These are phyloP conservation scores for Cossypha niveicapilla DNA, from an alignment of 2,797 vertebrate genomes.

Conservation along the genomic window DNA sequence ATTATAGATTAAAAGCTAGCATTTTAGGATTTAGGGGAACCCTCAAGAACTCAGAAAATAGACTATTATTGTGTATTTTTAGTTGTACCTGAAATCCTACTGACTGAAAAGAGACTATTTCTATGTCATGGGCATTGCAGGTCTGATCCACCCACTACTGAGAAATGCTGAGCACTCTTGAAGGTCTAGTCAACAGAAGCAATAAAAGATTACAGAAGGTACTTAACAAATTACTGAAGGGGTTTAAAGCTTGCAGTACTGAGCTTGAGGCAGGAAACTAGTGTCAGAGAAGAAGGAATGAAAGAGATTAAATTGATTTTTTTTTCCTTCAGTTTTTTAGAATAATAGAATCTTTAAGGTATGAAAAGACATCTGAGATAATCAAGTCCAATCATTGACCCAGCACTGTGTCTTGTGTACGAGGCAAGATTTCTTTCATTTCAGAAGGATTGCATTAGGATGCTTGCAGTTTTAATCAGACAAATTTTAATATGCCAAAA, in stretches of 20 bases:
- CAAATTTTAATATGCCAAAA: background rate
- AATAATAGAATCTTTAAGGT: background rate
- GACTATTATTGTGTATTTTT: background rate
- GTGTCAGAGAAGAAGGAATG: background rate
- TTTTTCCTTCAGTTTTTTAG: background rate
- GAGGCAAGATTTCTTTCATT: background rate
- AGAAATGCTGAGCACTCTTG: background rate
- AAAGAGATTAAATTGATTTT: background rate
- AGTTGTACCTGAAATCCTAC: background rate
- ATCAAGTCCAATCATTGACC: background rate
- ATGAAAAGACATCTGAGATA: background rate
- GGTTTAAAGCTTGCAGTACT: background rate
- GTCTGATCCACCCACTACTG: rapidly evolving
- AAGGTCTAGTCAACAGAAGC: background rate
- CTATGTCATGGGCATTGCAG: background rate
- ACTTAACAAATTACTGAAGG: background rate
- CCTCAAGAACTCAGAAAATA: background rate
- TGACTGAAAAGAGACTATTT: background rate
- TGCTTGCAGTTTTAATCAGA: background rate
- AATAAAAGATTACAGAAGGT: background rate
- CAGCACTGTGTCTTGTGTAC: no score
- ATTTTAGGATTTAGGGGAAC: background rate
- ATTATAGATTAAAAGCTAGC: background rate
- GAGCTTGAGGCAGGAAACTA: background rate
- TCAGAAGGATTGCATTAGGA: background rate